Evolutionary conservation across 2,888 invertebrate species (phyloP).

Genomic region (Acleris cristana): DNA sequence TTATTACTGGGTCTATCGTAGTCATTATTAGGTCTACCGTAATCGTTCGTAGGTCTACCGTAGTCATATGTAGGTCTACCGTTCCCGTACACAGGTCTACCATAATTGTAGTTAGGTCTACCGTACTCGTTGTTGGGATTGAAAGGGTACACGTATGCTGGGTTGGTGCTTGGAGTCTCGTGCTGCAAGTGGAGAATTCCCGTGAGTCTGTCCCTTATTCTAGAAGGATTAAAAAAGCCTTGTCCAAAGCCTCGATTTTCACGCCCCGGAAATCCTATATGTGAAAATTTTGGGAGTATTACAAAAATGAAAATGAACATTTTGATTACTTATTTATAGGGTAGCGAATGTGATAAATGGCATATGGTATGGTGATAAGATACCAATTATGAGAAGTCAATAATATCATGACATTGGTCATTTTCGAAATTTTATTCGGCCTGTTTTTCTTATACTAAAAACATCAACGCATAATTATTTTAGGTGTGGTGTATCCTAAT

Average conservation of each 20-base stretch:
- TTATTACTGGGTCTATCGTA: conserved; percentile 38
- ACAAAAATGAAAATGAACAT: not conserved
- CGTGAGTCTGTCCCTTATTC: conserved; percentile 48
- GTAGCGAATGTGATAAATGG: too few species aligned
- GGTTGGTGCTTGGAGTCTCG: conserved; percentile 42
- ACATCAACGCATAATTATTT: too few species aligned
- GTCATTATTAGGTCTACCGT: conserved; percentile 30
- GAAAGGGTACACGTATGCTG: conserved; percentile 43
- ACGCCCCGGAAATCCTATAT: conserved; percentile 57
- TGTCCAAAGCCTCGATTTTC: conserved; percentile 50
- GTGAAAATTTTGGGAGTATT: conserved; percentile 20
- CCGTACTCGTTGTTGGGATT: conserved; percentile 37
- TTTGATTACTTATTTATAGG: too few species aligned
- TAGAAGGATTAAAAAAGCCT: conserved; percentile 46
- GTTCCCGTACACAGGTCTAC: conserved; percentile 24
- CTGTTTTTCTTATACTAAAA: too few species aligned
- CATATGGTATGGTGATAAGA: too few species aligned
- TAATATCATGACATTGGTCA: too few species aligned
- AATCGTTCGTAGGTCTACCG: conserved; percentile 38
- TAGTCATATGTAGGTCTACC: conserved; percentile 26
- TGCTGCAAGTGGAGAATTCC: conserved; percentile 48
- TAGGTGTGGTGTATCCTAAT: too few species aligned
- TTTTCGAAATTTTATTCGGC: too few species aligned
- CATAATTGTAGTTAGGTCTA: conserved; percentile 39
- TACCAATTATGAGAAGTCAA: too few species aligned